Evolutionary conservation across 2,888 invertebrate genomes (phyloP).

Genomic region (Sesia apiformis): DNA sequence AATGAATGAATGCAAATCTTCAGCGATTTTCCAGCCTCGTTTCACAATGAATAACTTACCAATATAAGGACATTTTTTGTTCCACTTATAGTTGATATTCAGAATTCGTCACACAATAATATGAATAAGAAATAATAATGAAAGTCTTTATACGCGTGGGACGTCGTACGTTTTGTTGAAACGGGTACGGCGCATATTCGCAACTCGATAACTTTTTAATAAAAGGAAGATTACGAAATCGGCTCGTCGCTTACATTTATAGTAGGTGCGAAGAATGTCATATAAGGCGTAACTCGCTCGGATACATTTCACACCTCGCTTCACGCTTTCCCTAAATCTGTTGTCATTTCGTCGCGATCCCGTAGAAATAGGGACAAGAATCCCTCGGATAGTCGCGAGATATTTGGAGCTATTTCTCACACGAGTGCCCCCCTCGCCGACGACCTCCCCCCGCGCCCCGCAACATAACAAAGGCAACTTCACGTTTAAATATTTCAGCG

Average conservation of each 20-base stretch:
- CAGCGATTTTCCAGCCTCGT: slow-evolving; percentile 23
- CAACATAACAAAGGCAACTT: slow-evolving; percentile 24
- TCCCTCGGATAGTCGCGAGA: slow-evolving; percentile 61
- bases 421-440: slow-evolving; percentile 28
- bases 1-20: slow-evolving; percentile 43
- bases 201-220: slow-evolving; percentile 59
- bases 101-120: too few species aligned
- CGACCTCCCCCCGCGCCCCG: slow-evolving; percentile 10
- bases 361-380: slow-evolving; percentile 60
- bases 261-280: slow-evolving; percentile 65
- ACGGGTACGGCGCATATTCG: slow-evolving; percentile 8
- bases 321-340: slow-evolving; percentile 70
- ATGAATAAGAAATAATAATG: too few species aligned
- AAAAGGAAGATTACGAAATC: slow-evolving; percentile 60
- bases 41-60: slow-evolving; percentile 19
- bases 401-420: slow-evolving; percentile 67
- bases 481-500: slow-evolving; percentile 61
- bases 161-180: background rate
- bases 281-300: slow-evolving; percentile 60
- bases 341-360: slow-evolving; percentile 69
- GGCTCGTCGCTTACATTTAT: slow-evolving; percentile 55
- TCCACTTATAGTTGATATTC: background rate
- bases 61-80: slow-evolving; percentile 8
- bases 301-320: slow-evolving; percentile 72
- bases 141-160: background rate